Conservation (phyloP, 2,797 vertebrate genomes). For the Alcedo atthis region DNA sequence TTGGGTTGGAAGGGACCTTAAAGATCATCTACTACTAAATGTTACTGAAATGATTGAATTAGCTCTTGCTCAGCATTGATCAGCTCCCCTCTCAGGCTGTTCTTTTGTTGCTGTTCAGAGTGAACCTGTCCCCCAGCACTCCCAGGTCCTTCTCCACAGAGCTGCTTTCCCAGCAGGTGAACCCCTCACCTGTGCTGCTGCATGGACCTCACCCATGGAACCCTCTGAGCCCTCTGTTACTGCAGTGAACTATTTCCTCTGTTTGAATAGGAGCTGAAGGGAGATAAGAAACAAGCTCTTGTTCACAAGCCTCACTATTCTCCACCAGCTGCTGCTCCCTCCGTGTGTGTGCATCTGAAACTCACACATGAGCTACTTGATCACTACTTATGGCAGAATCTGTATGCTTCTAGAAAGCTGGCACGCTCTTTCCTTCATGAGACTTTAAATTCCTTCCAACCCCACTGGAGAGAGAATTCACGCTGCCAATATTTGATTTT, state of each 20-base stretch:
- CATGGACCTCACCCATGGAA: neutral
- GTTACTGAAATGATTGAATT: neutral
- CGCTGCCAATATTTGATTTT: slow-evolving; percentile 6
- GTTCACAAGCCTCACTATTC: neutral
- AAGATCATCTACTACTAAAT: neutral
- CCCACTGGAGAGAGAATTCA: slow-evolving; percentile 63
- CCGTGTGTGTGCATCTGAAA: neutral
- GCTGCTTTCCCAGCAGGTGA: neutral
- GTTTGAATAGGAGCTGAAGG: neutral
- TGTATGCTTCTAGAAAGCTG: slow-evolving; percentile 19
- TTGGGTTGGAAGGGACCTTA: neutral
- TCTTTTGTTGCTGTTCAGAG: neutral
- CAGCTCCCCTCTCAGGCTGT: neutral
- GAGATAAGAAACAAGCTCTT: slow-evolving; percentile 34
- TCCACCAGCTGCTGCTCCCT: neutral
- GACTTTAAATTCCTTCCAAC: slow-evolving; percentile 68
- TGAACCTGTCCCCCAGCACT: neutral
- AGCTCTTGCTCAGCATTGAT: neutral
- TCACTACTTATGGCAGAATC: neutral
- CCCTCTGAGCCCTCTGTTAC: neutral
- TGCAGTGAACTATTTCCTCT: neutral
- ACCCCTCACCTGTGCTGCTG: neutral
- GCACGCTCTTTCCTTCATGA: slow-evolving; percentile 43
- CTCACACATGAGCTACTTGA: neutral
- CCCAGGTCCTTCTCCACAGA: neutral